A percentile compares a stretch with the other conserved stretches of the same genome.
phyloP scores from a whole-genome alignment of 2,797 vertebrate species.

The Neomorphus geoffroyi region DNA sequence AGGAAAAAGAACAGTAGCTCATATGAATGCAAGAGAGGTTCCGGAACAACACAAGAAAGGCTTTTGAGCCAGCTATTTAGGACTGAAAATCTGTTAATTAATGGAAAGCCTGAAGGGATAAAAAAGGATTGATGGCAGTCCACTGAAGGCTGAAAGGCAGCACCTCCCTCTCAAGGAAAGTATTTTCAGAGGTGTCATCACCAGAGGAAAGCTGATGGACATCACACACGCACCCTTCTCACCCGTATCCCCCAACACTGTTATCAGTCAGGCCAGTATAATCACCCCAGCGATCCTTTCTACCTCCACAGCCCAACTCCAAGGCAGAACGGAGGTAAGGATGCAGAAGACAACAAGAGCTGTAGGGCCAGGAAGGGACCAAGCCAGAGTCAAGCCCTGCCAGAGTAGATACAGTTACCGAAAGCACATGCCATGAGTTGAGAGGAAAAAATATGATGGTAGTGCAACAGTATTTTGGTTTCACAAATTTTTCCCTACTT shows the following conservation, averaged over 20 bases:
- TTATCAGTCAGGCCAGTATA: neutral
- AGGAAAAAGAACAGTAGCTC: neutral
- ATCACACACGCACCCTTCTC: neutral
- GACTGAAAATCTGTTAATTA: slow-evolving; percentile 32
- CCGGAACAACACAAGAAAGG: neutral
- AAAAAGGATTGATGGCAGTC: neutral
- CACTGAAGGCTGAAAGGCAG: neutral
- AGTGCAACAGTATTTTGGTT: neutral
- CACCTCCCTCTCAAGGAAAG: neutral
- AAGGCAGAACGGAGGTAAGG: neutral
- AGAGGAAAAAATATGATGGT: fast-evolving
- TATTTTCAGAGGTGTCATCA: neutral
- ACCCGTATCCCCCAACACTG: neutral
- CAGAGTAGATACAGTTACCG: neutral
- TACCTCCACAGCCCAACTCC: neutral
- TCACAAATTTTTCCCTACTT: neutral
- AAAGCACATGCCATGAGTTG: neutral
- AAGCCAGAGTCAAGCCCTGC: neutral
- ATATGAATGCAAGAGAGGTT: neutral
- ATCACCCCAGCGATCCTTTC: neutral
- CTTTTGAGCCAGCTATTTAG: neutral
- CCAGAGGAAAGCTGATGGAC: neutral
- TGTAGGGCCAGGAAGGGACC: neutral
- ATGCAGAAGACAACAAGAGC: neutral
- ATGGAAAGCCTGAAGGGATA: slow-evolving; percentile 16